These are phyloP conservation scores for Agrochola lota DNA, from an alignment of 2,888 invertebrate species.

Conservation along the genomic window DNA sequence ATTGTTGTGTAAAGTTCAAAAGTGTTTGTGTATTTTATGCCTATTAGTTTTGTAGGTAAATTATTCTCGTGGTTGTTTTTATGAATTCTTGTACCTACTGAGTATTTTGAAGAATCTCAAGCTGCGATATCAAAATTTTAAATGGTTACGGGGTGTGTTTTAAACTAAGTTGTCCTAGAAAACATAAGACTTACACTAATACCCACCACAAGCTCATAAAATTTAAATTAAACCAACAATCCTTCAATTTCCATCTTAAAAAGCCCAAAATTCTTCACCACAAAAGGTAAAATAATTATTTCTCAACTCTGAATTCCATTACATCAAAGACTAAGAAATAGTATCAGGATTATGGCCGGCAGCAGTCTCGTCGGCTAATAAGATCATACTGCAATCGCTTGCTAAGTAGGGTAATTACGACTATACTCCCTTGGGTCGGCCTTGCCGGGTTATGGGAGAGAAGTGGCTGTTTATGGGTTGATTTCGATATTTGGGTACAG, in stretches of 20 bases:
- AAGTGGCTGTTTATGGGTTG: conserved; percentile 43
- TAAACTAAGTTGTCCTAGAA: background rate
- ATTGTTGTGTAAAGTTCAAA: background rate
- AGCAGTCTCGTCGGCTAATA: conserved; percentile 47
- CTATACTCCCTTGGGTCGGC: conserved; percentile 43
- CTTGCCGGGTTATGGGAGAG: conserved; percentile 15
- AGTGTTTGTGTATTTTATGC: background rate
- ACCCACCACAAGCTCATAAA: background rate
- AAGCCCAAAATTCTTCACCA: background rate
- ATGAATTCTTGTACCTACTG: background rate
- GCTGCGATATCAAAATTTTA: background rate
- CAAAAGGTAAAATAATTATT: conserved; percentile 21
- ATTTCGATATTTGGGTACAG: conserved; percentile 29
- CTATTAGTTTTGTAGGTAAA: background rate
- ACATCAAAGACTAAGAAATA: conserved; percentile 48
- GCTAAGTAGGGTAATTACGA: conserved; percentile 59
- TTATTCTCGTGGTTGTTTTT: background rate
- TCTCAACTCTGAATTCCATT: conserved; percentile 14
- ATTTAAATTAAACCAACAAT: background rate
- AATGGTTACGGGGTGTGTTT: background rate
- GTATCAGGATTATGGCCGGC: conserved; percentile 42
- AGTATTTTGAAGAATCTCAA: background rate
- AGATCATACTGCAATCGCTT: conserved; percentile 58
- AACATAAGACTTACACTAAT: background rate
- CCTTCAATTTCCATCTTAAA: background rate